A percentile compares a stretch with the other conserved stretches of the same genome.
phyloP scores from a whole-genome alignment of 1,140 invertebrate species.

The Bathynomus jamesi region DNA sequence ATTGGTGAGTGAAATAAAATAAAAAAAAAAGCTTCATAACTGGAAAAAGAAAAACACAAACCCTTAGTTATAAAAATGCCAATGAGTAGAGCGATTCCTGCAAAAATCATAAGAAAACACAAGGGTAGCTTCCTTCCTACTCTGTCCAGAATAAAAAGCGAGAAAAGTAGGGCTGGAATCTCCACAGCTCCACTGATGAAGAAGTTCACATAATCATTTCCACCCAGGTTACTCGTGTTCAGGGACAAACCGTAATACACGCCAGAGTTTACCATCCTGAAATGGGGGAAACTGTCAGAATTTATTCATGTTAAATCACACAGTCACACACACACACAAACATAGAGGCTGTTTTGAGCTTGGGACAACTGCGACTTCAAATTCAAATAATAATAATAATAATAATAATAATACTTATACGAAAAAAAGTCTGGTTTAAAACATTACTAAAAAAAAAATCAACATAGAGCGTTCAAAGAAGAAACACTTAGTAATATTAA shows the following conservation, averaged over 20 bases:
- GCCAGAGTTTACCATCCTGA: not conserved
- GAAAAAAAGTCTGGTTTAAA: too few relatives aligned
- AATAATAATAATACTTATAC: too few relatives aligned
- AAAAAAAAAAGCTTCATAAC: too few relatives aligned
- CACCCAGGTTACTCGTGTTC: constrained; percentile 63
- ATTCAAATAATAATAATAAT: too few relatives aligned
- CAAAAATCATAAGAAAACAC: not conserved
- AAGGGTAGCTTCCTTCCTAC: not conserved
- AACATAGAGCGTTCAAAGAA: too few relatives aligned
- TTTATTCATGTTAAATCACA: too few relatives aligned
- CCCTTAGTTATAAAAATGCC: not conserved
- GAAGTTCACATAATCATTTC: constrained; percentile 66
- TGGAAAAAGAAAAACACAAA: constrained; percentile 37
- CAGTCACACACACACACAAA: too few relatives aligned
- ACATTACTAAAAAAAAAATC: too few relatives aligned
- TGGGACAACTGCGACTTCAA: too few relatives aligned
- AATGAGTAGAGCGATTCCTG: not conserved
- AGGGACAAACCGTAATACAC: constrained; percentile 73
- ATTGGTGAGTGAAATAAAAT: too few relatives aligned
- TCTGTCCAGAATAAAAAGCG: not conserved
- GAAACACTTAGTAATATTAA: too few relatives aligned
- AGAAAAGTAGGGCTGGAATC: constrained; percentile 56
- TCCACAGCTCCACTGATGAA: constrained; percentile 65
- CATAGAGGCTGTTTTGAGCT: too few relatives aligned
- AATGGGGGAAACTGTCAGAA: constrained; percentile 39